Evolutionary conservation across 2,888 invertebrate genomes (phyloP), one percentile per base, ranked within the genome.

Genomic region (Andrena chrysosceles): DNA sequence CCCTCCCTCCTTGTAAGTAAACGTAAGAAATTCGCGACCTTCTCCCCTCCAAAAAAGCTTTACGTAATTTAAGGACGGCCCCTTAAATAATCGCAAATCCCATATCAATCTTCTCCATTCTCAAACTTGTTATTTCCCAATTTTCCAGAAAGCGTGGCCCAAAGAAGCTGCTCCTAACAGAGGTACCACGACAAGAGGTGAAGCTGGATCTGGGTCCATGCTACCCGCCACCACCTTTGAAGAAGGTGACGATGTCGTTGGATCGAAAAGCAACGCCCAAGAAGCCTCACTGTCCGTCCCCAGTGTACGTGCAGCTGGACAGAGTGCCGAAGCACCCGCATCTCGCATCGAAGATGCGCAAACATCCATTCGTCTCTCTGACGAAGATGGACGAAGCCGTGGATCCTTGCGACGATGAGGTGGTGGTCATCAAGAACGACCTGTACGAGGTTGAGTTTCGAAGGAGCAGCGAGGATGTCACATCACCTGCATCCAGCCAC

Each of bases 141-240:
- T 64, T 23, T 72, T 72, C 0, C 80, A 75, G 29, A 0, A 42
- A 10, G 0, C 16, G 0, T 0, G 20, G 13, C 23, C 5, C 13
- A 20, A 79, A 56, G 26, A 87, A 77, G 63, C 42, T 91, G 0
- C 2, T 88, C 1, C 69, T 92, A 6, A 85, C 83, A 31, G 92
- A 92, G 68, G 71, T 91, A 0, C 84, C 89, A 0, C 81, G 89
- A 5, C 86, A 87, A 6, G 81, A 90, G 0, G 42, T 92, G 26
- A 79, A 85, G 7, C 29, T 85, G 1, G 89, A 91, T 8, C 77
- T 89, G 1, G 89, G 89, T 0, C 88, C 90, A 0, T 49, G 33
- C 0, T 90, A 81, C 52, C 89, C 89, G 0, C 6, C 1, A 0
- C 4, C 68, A 4, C 42, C 42, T 0, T 0, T 52, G 5, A 33